A percentile compares a stretch with the other conserved stretches of the same genome.
Evolutionary conservation across 2,113 vertebrate genomes (phyloP).

Genomic region (Gyps fulvus): DNA sequence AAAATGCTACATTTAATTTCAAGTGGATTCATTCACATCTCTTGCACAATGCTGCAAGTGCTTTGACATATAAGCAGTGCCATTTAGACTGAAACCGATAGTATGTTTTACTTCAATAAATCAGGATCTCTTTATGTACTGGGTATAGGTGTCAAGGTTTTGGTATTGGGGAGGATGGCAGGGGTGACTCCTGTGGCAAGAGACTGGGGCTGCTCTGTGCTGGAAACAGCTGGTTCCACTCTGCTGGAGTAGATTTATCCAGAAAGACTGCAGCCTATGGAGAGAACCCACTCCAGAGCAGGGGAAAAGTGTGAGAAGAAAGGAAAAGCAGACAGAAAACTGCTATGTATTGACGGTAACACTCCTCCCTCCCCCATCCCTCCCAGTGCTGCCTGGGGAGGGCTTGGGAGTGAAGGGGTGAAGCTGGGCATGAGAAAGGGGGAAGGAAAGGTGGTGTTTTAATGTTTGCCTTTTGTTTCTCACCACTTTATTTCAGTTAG

Average conservation of each 20-base stretch:
- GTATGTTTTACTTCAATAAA: background rate
- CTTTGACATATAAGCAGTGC: background rate
- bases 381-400: background rate
- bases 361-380: background rate
- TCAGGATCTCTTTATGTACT: background rate
- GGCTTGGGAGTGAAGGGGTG: background rate
- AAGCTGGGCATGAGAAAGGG: background rate
- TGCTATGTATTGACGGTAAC: background rate
- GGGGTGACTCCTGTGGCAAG: background rate
- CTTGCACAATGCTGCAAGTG: background rate
- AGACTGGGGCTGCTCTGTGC: background rate
- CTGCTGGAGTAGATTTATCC: background rate
- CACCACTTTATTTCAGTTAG: background rate
- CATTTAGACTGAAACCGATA: background rate
- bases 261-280: background rate
- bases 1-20: background rate
- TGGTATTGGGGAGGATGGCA: rapidly evolving
- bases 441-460: background rate
- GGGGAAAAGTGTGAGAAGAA: background rate
- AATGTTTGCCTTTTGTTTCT: background rate
- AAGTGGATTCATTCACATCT: background rate
- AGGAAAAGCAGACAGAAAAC: background rate
- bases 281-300: background rate
- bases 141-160: background rate
- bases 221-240: background rate